phyloP scores from a whole-genome alignment of 2,113 vertebrate species.

The Leucopternis melanops region DNA sequence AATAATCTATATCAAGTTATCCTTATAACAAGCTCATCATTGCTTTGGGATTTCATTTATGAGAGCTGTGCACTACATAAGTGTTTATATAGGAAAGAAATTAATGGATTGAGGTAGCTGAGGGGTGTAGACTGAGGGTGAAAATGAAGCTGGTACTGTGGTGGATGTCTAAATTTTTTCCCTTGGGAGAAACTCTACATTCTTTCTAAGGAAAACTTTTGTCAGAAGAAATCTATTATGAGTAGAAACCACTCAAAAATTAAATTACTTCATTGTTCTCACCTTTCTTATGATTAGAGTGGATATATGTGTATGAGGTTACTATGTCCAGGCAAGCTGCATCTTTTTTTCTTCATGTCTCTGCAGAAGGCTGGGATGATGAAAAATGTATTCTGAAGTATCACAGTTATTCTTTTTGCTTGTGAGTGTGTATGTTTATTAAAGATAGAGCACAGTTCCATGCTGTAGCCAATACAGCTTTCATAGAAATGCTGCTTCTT shows the following conservation, averaged over 20 bases:
- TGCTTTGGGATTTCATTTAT: slow-evolving; percentile 8
- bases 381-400: not conserved
- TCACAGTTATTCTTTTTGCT: not conserved
- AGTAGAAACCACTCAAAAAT: not conserved
- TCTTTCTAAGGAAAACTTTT: not conserved
- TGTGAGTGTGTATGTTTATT: not conserved
- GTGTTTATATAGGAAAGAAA: not conserved
- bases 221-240: not conserved
- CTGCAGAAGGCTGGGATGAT: not conserved
- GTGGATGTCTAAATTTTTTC: not conserved
- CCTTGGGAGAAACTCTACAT: not conserved
- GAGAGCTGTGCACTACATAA: not conserved
- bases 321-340: not conserved
- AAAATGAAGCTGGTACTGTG: not conserved
- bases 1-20: not conserved
- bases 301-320: not conserved
- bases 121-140: not conserved
- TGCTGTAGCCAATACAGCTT: not conserved
- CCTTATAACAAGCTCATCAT: not conserved
- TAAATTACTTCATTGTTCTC: not conserved
- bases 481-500: not conserved
- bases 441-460: not conserved
- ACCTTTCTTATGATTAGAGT: not conserved
- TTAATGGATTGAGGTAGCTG: not conserved
- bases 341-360: not conserved